Evolutionary conservation across 2,113 vertebrate species (phyloP).

Genomic region (Silurus asotus): DNA sequence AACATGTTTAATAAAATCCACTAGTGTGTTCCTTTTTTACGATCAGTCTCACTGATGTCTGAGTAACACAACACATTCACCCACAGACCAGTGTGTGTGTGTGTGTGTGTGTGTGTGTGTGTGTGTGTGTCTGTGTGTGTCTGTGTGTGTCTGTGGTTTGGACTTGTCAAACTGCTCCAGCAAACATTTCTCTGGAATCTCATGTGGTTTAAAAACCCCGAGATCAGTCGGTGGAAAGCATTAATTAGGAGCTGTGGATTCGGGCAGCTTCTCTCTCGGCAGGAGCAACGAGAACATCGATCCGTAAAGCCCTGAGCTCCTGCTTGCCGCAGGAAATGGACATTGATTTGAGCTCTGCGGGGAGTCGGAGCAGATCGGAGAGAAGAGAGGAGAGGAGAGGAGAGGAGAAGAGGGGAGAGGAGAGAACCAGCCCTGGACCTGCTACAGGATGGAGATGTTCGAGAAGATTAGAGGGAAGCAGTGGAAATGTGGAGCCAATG

Average conservation of each 20-base stretch:
- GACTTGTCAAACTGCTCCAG: neutral
- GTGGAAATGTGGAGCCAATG: neutral
- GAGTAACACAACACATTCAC: neutral
- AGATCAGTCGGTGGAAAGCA: neutral
- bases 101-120: neutral
- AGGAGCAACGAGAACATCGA: slow-evolving; percentile 22
- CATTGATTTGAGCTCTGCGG: slow-evolving; percentile 45
- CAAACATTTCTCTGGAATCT: neutral
- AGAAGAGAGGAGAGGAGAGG: too few species aligned
- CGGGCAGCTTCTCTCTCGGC: slow-evolving; percentile 50
- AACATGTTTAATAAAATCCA: neutral
- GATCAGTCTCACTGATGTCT: neutral
- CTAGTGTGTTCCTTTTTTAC: neutral
- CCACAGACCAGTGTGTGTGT: neutral
- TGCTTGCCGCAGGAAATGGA: slow-evolving; percentile 57
- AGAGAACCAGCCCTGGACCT: neutral
- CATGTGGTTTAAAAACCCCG: neutral
- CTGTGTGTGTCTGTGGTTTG: neutral
- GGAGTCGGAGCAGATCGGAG: neutral
- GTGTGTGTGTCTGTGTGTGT: too few species aligned
- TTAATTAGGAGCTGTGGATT: slow-evolving; percentile 57
- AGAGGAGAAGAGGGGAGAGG: too few species aligned
- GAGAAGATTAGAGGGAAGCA: neutral
- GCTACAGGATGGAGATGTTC: neutral
- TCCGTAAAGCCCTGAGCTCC: slow-evolving; percentile 15